Conservation (phyloP, 2,113 vertebrate species). For the Urocynchramus pylzowi region DNA sequence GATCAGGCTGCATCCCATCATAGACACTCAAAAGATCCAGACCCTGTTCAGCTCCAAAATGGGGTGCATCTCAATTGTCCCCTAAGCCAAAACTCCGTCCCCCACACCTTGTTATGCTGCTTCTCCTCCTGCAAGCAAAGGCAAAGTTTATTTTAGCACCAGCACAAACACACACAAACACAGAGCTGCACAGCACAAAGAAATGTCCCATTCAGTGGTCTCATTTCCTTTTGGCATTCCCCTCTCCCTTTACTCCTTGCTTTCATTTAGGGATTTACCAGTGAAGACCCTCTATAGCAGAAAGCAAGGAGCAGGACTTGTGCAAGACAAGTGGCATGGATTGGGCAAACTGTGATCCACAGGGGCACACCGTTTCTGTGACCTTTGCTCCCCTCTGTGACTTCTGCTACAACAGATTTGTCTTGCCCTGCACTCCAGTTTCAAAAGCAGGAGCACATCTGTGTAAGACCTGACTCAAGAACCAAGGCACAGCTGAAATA, state of each 20-base stretch:
- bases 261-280: conserved; percentile 24
- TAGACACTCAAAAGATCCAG: conserved; percentile 16
- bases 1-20: conserved; percentile 11
- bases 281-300: not conserved
- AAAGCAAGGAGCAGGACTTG: conserved; percentile 1
- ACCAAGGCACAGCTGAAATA: conserved; percentile 41
- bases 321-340: not conserved
- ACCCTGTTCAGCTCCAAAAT: conserved; percentile 46
- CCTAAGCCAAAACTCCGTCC: conserved; percentile 5
- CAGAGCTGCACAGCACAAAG: not conserved
- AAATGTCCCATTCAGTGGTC: not conserved
- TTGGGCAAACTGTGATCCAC: not conserved
- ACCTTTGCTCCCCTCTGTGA: not conserved
- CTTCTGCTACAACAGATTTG: not conserved
- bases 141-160: conserved; percentile 25
- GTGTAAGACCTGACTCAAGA: conserved; percentile 13
- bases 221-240: not conserved
- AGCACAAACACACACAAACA: not conserved
- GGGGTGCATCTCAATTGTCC: not conserved
- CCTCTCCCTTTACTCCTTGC: conserved; percentile 6
- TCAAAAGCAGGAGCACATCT: conserved; percentile 10
- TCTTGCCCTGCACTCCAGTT: not conserved
- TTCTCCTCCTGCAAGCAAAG: conserved; percentile 57
- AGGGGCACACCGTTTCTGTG: not conserved
- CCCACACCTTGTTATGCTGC: conserved; percentile 26